phyloP scores from a whole-genome alignment of 2,888 invertebrate genomes.

The Harpalus rufipes region DNA sequence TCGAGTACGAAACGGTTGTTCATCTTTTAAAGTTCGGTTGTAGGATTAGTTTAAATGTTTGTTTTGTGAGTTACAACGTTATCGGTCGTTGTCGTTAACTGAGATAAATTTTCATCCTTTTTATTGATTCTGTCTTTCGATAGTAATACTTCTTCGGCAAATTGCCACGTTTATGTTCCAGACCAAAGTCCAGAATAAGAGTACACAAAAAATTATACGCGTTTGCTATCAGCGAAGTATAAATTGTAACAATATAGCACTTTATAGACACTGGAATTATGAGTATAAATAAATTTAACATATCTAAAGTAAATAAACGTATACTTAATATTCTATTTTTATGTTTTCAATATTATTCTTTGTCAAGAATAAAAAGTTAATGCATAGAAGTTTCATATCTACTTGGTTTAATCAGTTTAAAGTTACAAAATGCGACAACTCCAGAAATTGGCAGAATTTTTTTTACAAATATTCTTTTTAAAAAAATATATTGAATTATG shows the following conservation, averaged over 20 bases:
- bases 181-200: not conserved
- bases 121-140: constrained; percentile 56
- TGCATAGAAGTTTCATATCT: too few relatives aligned
- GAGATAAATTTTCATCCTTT: constrained; percentile 63
- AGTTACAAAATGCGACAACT: too few relatives aligned
- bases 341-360: not conserved
- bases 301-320: too few relatives aligned
- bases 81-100: constrained; percentile 50
- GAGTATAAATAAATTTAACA: not conserved
- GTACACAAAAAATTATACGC: not conserved
- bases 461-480: too few relatives aligned
- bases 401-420: too few relatives aligned
- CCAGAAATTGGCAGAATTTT: too few relatives aligned
- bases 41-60: constrained; percentile 41
- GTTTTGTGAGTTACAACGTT: constrained; percentile 25
- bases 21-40: constrained; percentile 1
- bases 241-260: not conserved
- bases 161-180: constrained; percentile 36
- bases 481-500: constrained; percentile 10
- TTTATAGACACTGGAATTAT: not conserved
- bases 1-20: not conserved
- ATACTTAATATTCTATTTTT: too few relatives aligned
- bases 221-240: not conserved
- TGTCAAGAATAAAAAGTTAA: not conserved
- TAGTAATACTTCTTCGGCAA: constrained; percentile 47